Conservation (phyloP, 2,113 vertebrate species). For the Pungitius pungitius region DNA sequence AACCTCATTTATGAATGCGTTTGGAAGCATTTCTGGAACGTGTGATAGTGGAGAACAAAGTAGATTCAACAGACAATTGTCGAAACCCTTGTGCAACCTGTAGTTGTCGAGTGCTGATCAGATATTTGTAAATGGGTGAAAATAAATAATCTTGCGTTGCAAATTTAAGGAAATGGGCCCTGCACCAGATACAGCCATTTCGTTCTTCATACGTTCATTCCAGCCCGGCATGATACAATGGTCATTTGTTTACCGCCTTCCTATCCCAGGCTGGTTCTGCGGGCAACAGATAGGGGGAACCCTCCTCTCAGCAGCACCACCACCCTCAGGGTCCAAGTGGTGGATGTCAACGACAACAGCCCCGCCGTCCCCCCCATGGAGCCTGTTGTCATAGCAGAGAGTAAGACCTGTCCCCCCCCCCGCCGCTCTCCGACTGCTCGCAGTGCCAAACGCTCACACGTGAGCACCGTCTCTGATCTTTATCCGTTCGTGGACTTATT, state of each 20-base stretch:
- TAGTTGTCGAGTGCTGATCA: neutral
- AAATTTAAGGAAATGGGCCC: neutral
- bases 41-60: neutral
- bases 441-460: neutral
- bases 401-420: slow-evolving; percentile 84
- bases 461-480: neutral
- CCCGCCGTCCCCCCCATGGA: slow-evolving; percentile 83
- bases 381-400: slow-evolving; percentile 85
- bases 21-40: neutral
- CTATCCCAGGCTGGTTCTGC: slow-evolving; percentile 85
- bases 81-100: neutral
- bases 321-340: slow-evolving; percentile 85
- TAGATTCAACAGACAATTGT: neutral
- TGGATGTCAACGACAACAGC: slow-evolving; percentile 90
- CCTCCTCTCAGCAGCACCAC: slow-evolving; percentile 84
- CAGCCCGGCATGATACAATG: neutral
- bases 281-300: slow-evolving; percentile 87
- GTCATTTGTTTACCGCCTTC: neutral
- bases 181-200: neutral
- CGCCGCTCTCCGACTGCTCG: neutral
- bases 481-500: neutral
- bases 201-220: neutral
- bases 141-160: neutral
- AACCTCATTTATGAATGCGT: neutral
- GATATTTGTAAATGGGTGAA: neutral